phyloP scores from a whole-genome alignment of 2,797 vertebrate species.

The Phalanger gymnotis region DNA sequence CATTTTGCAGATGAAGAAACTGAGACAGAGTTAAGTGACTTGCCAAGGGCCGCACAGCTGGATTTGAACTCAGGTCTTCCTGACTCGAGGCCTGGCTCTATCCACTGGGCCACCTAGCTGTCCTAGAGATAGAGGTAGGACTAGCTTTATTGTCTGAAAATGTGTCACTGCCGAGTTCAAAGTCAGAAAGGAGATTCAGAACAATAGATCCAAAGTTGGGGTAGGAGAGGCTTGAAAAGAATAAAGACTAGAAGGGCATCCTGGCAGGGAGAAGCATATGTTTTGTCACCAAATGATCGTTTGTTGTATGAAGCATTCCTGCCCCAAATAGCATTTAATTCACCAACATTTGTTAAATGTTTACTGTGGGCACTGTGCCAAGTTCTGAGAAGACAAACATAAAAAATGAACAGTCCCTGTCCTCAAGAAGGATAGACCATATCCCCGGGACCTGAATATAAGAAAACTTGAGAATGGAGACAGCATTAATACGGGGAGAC shows the following conservation, averaged over 20 bases:
- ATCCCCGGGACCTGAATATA: neutral
- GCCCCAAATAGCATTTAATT: neutral
- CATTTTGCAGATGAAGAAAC: neutral
- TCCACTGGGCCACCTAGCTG: neutral
- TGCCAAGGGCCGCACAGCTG: neutral
- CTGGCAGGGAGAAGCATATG: neutral
- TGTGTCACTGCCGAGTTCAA: neutral
- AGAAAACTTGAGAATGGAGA: neutral
- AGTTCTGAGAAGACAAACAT: neutral
- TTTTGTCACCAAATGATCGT: neutral
- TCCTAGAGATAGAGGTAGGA: neutral
- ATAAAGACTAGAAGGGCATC: neutral
- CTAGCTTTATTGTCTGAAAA: neutral
- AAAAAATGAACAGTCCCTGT: neutral
- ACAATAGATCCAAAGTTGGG: neutral
- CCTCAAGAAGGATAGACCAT: too few species aligned
- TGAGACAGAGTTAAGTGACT: neutral
- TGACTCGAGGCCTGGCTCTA: neutral
- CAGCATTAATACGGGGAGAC: neutral
- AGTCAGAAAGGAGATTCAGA: neutral
- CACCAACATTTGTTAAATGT: neutral
- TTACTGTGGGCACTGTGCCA: neutral
- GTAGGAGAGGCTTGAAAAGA: neutral
- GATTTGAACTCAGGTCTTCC: neutral
- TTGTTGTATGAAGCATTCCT: neutral